phyloP scores from a whole-genome alignment of 2,113 vertebrate genomes.

The Ptyas mucosa region DNA sequence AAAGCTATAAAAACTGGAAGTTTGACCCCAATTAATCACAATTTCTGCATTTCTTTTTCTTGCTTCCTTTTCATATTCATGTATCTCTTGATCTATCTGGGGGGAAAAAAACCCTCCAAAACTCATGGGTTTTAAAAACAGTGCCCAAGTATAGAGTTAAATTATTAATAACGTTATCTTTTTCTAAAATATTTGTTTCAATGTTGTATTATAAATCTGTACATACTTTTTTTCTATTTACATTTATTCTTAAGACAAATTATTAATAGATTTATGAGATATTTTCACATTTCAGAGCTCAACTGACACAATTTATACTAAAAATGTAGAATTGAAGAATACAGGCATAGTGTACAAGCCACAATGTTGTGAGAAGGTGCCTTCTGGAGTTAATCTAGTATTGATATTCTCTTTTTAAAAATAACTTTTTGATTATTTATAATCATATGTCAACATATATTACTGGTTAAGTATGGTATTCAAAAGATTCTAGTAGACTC shows the following conservation, averaged over 20 bases:
- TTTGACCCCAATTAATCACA: neutral
- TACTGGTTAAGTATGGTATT: neutral
- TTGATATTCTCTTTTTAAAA: neutral
- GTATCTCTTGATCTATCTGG: neutral
- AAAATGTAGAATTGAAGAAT: neutral
- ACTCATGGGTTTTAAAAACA: neutral
- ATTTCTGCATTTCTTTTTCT: neutral
- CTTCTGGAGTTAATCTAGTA: neutral
- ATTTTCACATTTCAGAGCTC: neutral
- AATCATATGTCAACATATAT: neutral
- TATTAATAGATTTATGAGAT: neutral
- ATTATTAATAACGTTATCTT: neutral
- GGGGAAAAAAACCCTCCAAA: rapidly evolving
- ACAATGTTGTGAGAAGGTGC: neutral
- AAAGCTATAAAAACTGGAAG: neutral
- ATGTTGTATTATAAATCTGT: neutral
- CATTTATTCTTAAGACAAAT: neutral
- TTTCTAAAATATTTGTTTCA: neutral
- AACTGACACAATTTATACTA: neutral
- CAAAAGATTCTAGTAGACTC: neutral
- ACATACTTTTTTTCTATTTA: neutral
- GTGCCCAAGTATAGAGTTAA: neutral
- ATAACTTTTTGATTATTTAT: neutral
- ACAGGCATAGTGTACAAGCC: neutral
- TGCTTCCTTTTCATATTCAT: neutral